These are phyloP conservation scores for Drymodes brunneopygia DNA, from an alignment of 2,113 vertebrate species.

Conservation along the genomic window DNA sequence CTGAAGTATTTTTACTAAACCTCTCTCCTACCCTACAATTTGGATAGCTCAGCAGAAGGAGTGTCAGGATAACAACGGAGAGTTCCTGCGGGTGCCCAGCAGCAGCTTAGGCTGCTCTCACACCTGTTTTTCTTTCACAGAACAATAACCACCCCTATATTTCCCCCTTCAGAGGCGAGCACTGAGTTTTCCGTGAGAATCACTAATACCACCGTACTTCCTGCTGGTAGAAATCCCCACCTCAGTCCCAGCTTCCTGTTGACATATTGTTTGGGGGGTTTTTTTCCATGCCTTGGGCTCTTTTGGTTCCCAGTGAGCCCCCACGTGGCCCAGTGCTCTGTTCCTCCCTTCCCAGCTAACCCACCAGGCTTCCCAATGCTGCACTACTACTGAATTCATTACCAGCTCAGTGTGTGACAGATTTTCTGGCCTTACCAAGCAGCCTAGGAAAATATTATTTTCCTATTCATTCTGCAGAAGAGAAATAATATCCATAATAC, in stretches of 20 bases:
- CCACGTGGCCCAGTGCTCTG: neutral
- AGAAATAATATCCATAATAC: neutral
- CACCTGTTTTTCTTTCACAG: neutral
- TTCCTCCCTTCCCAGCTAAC: neutral
- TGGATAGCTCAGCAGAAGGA: neutral
- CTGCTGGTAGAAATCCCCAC: neutral
- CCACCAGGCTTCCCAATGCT: neutral
- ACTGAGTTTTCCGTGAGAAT: neutral
- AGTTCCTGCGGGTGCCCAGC: neutral
- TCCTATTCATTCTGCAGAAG: neutral
- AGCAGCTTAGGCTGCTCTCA: neutral
- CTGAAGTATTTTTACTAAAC: neutral
- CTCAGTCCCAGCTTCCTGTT: neutral
- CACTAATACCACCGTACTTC: neutral
- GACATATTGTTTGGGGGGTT: neutral
- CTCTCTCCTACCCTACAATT: neutral
- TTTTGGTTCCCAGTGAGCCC: neutral
- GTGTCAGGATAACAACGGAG: neutral
- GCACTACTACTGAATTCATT: neutral
- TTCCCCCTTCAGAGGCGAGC: neutral
- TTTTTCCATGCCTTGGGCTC: neutral
- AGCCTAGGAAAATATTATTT: neutral
- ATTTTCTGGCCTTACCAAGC: neutral
- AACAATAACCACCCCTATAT: neutral
- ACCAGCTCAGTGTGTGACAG: rapidly evolving